Conservation (phyloP, 2,888 invertebrate species). For the Labia minor region DNA sequence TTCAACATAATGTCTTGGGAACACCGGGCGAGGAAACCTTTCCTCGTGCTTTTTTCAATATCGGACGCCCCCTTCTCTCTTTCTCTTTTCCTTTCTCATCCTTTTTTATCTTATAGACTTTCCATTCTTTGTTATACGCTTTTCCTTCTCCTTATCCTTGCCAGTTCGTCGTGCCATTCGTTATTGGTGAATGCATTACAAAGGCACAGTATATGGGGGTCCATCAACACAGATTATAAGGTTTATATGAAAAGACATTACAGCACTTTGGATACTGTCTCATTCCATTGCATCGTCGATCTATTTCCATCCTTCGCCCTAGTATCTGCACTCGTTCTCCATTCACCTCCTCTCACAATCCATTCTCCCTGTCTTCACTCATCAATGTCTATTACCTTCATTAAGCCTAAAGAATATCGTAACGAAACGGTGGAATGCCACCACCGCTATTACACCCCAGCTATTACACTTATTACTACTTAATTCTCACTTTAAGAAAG, state of each 20-base stretch:
- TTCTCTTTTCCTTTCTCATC: neutral
- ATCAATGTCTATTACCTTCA: neutral
- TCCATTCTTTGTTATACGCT: neutral
- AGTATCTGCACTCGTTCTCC: too few relatives aligned
- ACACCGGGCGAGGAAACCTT: neutral
- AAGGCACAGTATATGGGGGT: neutral
- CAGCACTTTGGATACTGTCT: neutral
- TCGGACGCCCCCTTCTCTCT: neutral
- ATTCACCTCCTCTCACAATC: neutral
- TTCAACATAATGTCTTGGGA: neutral
- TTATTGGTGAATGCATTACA: conserved; percentile 17
- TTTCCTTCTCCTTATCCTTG: neutral
- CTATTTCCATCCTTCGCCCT: neutral
- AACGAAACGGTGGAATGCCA: neutral
- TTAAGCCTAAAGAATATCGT: neutral
- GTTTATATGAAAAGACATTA: conserved; percentile 17
- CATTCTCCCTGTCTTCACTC: neutral
- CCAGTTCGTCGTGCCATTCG: neutral
- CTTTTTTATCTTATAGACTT: neutral
- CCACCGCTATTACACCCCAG: neutral
- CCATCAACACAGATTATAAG: conserved; percentile 16
- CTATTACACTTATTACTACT: neutral
- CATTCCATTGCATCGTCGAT: neutral
- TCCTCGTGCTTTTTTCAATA: neutral
- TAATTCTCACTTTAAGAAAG: neutral